Evolutionary conservation across 2,113 vertebrate species (phyloP), one percentile per base, ranked within the genome.

Genomic region (Psilopsiagon aurifrons): DNA sequence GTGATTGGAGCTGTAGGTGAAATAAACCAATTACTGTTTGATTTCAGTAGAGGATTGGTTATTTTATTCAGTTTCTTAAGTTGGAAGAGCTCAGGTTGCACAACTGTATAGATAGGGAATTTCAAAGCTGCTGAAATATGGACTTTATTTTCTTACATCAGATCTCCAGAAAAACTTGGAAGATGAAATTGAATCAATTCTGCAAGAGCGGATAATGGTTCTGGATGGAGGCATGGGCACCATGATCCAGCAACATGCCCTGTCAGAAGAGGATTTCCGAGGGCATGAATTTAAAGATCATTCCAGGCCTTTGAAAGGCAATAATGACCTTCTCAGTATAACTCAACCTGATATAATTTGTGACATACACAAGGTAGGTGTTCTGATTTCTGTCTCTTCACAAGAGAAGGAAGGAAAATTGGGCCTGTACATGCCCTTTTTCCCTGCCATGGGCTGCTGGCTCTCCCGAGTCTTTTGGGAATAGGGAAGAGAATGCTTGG

Each of bases 181-280:
- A 94, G 92, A 97, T 31, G 99, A 99, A 94, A 97, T 99, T 33
- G 97, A 97, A 83, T 96, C 95, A 13, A 69, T 98, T 80, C 97
- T 99, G 43, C 98, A 64, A 96, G 97, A 99, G 71, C 98, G 98
- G 89, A 99, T 99, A 77, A 98, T 99, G 99, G 97, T 99, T 92
- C 98, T 99, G 63, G 99, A 99, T 46, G 99, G 99, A 17, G 99
- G 98, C 9, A 99, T 99, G 99, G 99, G 99, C 17, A 99, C 99
- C n/a, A 99, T 99, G 99, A 99, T 99, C 93, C 99, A 99, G 93
- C 98, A 97, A 55, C 95, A 95, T 18, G 96, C 83, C 7, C 96
- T 99, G 3, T 96, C 96, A 64, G 99, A 99, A 76, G 98, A 98
- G 2, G 97, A 98, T 90, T 99, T 99, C 96, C 98, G 98, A 82